These are phyloP conservation scores for Acanthurus tractus DNA, from an alignment of 2,797 vertebrate species.

Conservation along the genomic window DNA sequence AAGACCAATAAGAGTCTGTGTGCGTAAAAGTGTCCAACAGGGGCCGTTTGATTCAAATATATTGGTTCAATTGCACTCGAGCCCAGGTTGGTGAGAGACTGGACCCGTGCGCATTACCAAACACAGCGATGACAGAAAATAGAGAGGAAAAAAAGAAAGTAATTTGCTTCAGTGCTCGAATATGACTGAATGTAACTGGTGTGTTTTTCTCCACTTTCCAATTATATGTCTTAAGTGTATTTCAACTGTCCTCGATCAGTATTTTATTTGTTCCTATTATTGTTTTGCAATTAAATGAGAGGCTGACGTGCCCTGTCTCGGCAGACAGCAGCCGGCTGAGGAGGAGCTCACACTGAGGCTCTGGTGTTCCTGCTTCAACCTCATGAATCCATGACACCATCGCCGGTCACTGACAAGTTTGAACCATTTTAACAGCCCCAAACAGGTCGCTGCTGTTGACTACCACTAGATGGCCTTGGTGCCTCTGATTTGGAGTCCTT, in stretches of 20 bases:
- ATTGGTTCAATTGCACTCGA: background rate
- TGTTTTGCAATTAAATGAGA: background rate
- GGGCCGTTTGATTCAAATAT: background rate
- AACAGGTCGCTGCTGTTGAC: too few species aligned
- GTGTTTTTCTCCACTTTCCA: background rate
- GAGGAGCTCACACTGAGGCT: background rate
- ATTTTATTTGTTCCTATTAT: background rate
- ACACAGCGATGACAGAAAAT: too few species aligned
- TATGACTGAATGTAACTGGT: too few species aligned
- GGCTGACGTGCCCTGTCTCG: too few species aligned
- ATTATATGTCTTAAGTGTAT: background rate
- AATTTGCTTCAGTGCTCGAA: too few species aligned
- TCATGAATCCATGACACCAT: background rate
- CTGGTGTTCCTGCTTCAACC: background rate
- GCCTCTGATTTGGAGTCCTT: constrained; percentile 24
- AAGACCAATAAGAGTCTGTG: too few species aligned
- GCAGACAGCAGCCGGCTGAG: background rate
- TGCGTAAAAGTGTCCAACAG: background rate
- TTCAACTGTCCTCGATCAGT: too few species aligned
- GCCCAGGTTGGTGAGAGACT: too few species aligned
- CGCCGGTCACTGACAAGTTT: background rate
- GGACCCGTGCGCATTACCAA: too few species aligned
- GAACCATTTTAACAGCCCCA: too few species aligned
- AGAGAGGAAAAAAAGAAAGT: too few species aligned
- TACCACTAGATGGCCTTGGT: constrained; percentile 45